Conservation (phyloP, 1,140 invertebrate genomes). For the Drosophila nannoptera region DNA sequence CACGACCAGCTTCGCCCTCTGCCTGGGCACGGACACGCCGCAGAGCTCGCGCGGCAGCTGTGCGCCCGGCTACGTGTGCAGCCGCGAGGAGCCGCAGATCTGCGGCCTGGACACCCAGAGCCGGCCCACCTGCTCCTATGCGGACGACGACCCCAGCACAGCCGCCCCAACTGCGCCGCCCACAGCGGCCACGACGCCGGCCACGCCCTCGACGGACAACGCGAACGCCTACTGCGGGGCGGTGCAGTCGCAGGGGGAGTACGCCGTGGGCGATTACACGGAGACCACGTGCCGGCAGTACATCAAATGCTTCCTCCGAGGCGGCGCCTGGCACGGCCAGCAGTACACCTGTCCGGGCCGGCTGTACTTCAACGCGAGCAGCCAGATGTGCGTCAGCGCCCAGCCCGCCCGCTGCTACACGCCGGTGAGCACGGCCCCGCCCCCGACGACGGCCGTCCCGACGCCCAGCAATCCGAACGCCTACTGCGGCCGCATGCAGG, state of each 20-base stretch:
- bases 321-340: conserved; percentile 52
- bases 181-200: conserved; percentile 11
- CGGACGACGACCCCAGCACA: conserved; percentile 15
- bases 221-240: conserved; percentile 51
- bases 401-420: conserved; percentile 18
- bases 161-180: conserved; percentile 21
- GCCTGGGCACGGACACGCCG: conserved; percentile 49
- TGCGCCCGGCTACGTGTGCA: conserved; percentile 59
- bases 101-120: conserved; percentile 45
- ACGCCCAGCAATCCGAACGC: conserved; percentile 37
- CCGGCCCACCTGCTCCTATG: conserved; percentile 53
- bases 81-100: conserved; percentile 45
- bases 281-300: conserved; percentile 66
- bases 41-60: conserved; percentile 51
- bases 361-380: conserved; percentile 29
- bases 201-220: conserved; percentile 43
- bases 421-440: conserved; percentile 14
- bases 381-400: conserved; percentile 2
- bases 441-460: conserved; percentile 27
- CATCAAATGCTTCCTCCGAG: conserved; percentile 49
- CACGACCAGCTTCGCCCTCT: conserved; percentile 57
- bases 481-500: conserved; percentile 53
- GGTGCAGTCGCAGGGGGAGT: conserved; percentile 39
- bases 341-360: conserved; percentile 41
- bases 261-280: conserved; percentile 50